Base-by-base conservation (phyloP, 2,797 vertebrate species). In the Ptychadena robeensis region DNA sequence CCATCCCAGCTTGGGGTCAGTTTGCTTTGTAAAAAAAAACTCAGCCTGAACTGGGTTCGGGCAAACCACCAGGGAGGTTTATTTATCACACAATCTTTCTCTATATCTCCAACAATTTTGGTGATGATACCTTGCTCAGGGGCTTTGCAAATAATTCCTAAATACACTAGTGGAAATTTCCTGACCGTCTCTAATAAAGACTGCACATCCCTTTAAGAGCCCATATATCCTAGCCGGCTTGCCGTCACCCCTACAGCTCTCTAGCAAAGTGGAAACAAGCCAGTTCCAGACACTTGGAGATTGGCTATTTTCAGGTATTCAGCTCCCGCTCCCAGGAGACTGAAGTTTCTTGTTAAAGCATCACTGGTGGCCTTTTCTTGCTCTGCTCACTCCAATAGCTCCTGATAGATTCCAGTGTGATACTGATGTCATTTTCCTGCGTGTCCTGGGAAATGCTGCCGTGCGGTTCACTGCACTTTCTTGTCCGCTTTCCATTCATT, bases 351-450 rank as follows among this genome's bases (percentile, higher is more conserved):
- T 37, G 70, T 80, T 28, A 27, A 30, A 53, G 35, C 65, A 64
- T 74, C 65, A 44, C 71, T 57, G 31, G 71, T 76, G 78, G 82
- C 82, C 82, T 80, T 85, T 84, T 68, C 40, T 28, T 66, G 28
- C 44, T 59, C 71, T 73, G 40, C 59, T 66, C 63, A 57, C 68
- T 73, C 61, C 61, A 68, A 37, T 79, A 63, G 28, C 53, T 84
- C 61, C 38, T 83, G 82, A 79, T 63, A 83, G 82, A 79, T 74
- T 79, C 44, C 76, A 74, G 75, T 48, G 67, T 22, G 37, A 73
- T 73, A 18, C 77, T 69, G 71, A 83, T 83, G 82, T 83, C 63
- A 44, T 79, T 34, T 78, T 83, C 40, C 38, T 65, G 14, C 3
- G 40, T 74, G 82, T 84, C 82, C 82, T 74, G 40, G 10, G 82